phyloP scores from a whole-genome alignment of 2,113 vertebrate genomes.

The Heterocephalus glaber region DNA sequence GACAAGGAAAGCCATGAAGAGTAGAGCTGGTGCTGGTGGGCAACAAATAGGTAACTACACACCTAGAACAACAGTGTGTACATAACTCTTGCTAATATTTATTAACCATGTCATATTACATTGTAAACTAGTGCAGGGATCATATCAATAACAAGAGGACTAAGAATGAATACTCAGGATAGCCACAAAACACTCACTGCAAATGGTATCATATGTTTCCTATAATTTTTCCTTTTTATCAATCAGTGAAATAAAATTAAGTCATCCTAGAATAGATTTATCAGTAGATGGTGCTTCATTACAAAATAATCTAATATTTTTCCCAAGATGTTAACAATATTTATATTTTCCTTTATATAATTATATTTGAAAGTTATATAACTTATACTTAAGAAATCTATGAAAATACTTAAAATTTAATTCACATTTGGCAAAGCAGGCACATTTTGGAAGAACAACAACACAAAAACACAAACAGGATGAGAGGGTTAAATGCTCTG shows the following conservation, averaged over 20 bases:
- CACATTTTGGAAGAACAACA: neutral
- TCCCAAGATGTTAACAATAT: neutral
- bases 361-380: neutral
- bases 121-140: neutral
- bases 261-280: neutral
- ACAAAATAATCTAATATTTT: neutral
- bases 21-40: neutral
- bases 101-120: neutral
- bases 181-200: neutral
- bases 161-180: neutral
- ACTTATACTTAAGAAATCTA: neutral
- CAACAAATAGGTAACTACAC: neutral
- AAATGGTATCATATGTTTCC: neutral
- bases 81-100: neutral
- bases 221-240: neutral
- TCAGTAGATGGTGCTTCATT: slow-evolving; percentile 36
- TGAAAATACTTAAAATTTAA: slow-evolving; percentile 17
- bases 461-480: neutral
- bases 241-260: neutral
- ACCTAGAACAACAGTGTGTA: neutral
- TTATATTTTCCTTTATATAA: neutral
- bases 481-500: neutral
- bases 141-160: neutral
- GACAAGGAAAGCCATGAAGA: neutral
- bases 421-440: neutral